A percentile compares a stretch with the other conserved stretches of the same genome.
Conservation (phyloP, 2,113 vertebrate species). For the Arizona elegans region DNA sequence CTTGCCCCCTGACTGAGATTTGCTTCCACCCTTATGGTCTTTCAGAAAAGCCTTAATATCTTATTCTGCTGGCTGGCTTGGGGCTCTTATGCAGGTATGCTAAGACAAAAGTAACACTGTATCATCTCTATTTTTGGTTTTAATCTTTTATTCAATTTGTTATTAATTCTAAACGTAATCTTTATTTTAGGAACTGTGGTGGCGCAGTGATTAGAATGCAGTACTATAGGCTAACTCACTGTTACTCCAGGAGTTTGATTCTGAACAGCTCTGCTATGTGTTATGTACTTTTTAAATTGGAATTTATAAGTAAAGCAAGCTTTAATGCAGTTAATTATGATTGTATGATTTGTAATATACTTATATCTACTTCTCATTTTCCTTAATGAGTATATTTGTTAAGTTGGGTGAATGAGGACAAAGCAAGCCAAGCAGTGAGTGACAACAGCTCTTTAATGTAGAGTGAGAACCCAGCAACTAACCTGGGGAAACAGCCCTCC, state of each 20-base stretch:
- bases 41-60: background rate
- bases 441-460: too few relatives aligned
- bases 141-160: background rate
- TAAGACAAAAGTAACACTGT: background rate
- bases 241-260: too few relatives aligned
- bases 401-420: too few relatives aligned
- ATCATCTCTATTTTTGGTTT: background rate
- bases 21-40: background rate
- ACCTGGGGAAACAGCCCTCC: too few relatives aligned
- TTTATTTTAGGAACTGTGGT: background rate
- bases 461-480: too few relatives aligned
- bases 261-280: background rate
- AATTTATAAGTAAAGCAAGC: background rate
- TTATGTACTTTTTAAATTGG: background rate
- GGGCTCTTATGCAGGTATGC: background rate
- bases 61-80: background rate
- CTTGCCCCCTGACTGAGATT: background rate
- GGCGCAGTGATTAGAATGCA: background rate
- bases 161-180: background rate
- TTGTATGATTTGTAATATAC: background rate
- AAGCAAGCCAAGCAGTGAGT: too few relatives aligned
- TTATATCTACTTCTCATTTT: background rate
- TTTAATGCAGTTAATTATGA: background rate
- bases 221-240: too few relatives aligned
- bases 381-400: background rate